These are phyloP conservation scores for Cranoglanis bouderius DNA, from an alignment of 2,113 vertebrate species.

Conservation along the genomic window DNA sequence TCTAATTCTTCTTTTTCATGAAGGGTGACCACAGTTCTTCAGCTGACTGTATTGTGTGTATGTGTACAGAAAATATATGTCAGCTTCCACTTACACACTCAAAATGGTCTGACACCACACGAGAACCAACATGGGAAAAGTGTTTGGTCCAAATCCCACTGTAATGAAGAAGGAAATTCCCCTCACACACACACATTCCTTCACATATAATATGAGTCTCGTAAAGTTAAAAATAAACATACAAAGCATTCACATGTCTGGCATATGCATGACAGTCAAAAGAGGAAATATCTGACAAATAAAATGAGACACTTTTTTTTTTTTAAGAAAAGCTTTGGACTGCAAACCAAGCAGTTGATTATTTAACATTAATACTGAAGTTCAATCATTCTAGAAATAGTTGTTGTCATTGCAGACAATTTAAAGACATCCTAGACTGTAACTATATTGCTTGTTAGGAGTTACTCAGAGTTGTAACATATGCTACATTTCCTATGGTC, in stretches of 20 bases:
- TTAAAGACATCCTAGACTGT: neutral
- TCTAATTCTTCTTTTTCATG: neutral
- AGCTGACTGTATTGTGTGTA: neutral
- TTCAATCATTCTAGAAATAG: neutral
- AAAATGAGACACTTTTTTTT: neutral
- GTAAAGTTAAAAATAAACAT: neutral
- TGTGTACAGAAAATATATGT: neutral
- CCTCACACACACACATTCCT: neutral
- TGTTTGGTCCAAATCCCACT: slow-evolving; percentile 20
- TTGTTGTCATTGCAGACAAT: neutral
- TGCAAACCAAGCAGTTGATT: neutral
- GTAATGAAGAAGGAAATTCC: neutral
- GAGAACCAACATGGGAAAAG: neutral
- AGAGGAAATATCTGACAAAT: neutral
- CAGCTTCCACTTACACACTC: neutral
- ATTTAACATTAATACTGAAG: slow-evolving; percentile 12
- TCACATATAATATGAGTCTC: neutral
- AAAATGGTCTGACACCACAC: neutral
- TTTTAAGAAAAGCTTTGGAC: neutral
- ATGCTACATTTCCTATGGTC: slow-evolving; percentile 4
- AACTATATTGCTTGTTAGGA: slow-evolving; percentile 54
- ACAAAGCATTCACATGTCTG: neutral
- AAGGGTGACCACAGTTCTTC: neutral
- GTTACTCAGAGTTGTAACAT: slow-evolving; percentile 36
- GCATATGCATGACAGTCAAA: neutral